Base-by-base conservation (phyloP, 2,797 vertebrate genomes). In the Heterohyrax brucei region DNA sequence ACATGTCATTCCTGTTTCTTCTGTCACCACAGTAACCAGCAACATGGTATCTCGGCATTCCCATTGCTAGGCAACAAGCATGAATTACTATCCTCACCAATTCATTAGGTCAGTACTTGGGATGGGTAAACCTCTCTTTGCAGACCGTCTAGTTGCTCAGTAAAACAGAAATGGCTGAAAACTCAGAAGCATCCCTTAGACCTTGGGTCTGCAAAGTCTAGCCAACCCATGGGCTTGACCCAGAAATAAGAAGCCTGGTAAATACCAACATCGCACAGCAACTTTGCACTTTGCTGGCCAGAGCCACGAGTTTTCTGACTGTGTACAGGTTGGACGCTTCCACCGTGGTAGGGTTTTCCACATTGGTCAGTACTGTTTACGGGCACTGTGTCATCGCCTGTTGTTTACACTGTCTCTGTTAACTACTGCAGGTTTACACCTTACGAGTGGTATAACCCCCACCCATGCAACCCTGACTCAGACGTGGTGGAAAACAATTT, bases 401-500 rank as follows among this genome's bases (percentile, higher is more conserved):
- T 98, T 97, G 97, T 98, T 99, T 97, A 98, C 97, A 81, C 94
- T 98, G 89, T 98, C 98, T 98, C 98, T 97, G 97, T 98, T 97
- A 96, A 98, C 98, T 98, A 92, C 97, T 96, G 95, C 98, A 99
- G 99, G 99, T 99, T 99, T 98, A 99, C 99, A 97, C 99, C 99
- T 48, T 99, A 99, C 93, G 99, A 99, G 97, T 99, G 99, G 99
- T 99, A 99, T 99, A 99, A 99, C 96, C 99, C 99, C 97, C 99
- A 99, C 98, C 99, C 99, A 79, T 99, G 99, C 98, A 99, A 99
- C 98, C 99, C 99, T 64, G 99, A 99, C 98, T 99, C 99, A 76
- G 99, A 99, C 50, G 99, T 99, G 97, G 99, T 99, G 97, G 99
- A 99, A 99, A 99, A 99, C 99, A 99, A 99, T 99, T 99, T 99